A percentile compares a stretch with the other conserved stretches of the same genome.
phyloP scores from a whole-genome alignment of 2,888 invertebrate species.

The Noctua pronuba region DNA sequence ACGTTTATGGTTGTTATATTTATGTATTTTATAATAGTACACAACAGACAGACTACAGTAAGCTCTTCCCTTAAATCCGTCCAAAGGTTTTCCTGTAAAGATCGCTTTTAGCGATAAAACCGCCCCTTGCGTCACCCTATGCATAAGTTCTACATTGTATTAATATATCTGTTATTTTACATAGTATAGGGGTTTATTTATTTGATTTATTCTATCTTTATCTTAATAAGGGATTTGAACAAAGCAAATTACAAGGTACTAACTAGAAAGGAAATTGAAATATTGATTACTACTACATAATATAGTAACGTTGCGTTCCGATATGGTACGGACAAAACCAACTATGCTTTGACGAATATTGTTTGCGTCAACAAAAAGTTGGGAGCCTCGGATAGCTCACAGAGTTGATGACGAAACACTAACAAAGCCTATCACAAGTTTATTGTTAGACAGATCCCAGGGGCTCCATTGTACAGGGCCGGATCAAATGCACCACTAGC shows the following conservation, averaged over 20 bases:
- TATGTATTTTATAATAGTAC: not conserved
- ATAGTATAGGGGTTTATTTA: not conserved
- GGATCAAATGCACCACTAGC: conserved; percentile 18
- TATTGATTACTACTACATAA: not conserved
- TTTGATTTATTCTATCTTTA: too few relatives aligned
- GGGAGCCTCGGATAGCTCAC: conserved; percentile 40
- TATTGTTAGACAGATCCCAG: conserved; percentile 61
- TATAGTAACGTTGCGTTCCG: not conserved
- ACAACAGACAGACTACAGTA: not conserved
- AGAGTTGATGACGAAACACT: conserved; percentile 59
- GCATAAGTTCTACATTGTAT: not conserved
- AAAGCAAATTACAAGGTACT: not conserved
- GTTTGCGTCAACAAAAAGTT: conserved; percentile 49
- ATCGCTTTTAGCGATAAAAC: not conserved
- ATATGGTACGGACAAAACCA: not conserved
- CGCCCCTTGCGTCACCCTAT: not conserved
- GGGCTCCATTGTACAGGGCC: conserved; percentile 50
- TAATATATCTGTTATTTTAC: not conserved
- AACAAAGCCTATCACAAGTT: conserved; percentile 68
- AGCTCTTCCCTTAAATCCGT: not conserved
- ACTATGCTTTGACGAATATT: conserved; percentile 17
- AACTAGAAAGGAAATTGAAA: not conserved
- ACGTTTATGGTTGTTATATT: too few relatives aligned
- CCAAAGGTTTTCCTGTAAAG: not conserved
- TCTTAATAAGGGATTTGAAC: too few relatives aligned